Percentiles rank a stretch among this genome's conserved stretches.
These are phyloP conservation scores for Parambassis ranga DNA, from an alignment of 2,797 vertebrate species.

Conservation along the genomic window DNA sequence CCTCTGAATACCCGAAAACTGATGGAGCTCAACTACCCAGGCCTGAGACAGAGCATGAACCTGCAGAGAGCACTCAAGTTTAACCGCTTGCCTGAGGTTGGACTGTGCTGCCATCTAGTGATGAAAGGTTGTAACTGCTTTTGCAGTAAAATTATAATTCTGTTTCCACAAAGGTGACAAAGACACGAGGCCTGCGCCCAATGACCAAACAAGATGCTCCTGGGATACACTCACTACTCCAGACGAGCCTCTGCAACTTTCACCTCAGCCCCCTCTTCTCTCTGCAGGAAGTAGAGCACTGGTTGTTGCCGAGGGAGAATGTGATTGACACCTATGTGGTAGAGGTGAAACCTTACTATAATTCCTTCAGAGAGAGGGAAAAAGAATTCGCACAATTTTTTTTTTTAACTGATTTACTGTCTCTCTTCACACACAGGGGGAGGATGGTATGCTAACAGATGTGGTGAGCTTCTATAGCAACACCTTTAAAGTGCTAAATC, in stretches of 20 bases:
- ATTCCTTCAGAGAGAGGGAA: neutral
- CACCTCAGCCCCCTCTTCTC: conserved; percentile 85
- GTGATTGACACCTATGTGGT: conserved; percentile 93
- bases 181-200: conserved; percentile 84
- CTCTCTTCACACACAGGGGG: conserved; percentile 66
- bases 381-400: fast-evolving
- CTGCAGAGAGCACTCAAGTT: conserved; percentile 91
- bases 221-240: conserved; percentile 81
- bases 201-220: conserved; percentile 86
- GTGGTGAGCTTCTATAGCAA: conserved; percentile 91
- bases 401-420: neutral
- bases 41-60: conserved; percentile 88
- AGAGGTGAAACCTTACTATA: conserved; percentile 78
- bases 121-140: neutral
- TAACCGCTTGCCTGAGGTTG: conserved; percentile 89
- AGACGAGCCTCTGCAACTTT: conserved; percentile 82
- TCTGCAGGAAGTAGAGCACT: conserved; percentile 88
- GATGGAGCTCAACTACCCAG: conserved; percentile 89
- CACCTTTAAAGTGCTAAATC: conserved; percentile 90
- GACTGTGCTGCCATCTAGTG: conserved; percentile 70
- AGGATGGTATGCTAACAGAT: conserved; percentile 84
- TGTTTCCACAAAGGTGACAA: conserved; percentile 80
- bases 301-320: conserved; percentile 89
- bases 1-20: conserved; percentile 91
- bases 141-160: too few species aligned